Percentiles rank a stretch among this genome's conserved stretches.
These are phyloP conservation scores for Anisognathus igniventris DNA, from an alignment of 2,797 vertebrate genomes.

Conservation along the genomic window DNA sequence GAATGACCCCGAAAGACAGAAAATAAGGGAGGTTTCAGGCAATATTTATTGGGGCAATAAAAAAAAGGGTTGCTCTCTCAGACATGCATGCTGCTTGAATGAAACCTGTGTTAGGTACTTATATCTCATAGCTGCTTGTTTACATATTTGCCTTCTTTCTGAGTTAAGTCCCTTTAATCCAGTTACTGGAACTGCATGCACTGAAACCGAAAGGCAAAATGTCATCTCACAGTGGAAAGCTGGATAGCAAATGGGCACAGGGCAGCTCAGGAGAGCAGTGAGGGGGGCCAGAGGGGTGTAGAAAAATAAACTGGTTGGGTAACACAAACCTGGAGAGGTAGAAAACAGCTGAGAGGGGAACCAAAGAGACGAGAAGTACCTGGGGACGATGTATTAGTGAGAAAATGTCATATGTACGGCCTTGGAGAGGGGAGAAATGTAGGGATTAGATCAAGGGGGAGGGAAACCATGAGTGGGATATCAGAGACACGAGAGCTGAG, in stretches of 20 bases:
- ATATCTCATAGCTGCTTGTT: background rate
- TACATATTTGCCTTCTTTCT: slow-evolving; percentile 21
- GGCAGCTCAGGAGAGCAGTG: background rate
- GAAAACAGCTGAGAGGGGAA: background rate
- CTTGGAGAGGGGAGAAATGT: background rate
- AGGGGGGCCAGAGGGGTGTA: background rate
- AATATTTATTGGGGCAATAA: background rate
- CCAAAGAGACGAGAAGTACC: background rate
- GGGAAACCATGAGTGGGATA: background rate
- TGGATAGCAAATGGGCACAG: background rate
- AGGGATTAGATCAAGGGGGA: background rate
- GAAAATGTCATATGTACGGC: accelerated
- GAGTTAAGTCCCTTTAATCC: background rate
- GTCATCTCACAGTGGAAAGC: background rate
- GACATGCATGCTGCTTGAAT: background rate
- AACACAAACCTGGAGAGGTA: background rate
- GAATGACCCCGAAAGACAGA: background rate
- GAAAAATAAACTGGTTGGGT: background rate
- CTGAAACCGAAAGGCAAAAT: background rate
- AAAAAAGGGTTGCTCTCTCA: background rate
- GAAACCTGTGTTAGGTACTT: background rate
- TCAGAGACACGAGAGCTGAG: background rate
- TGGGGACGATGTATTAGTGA: background rate
- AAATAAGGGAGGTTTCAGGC: background rate
- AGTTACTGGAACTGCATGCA: background rate